These are phyloP conservation scores for Heliconius himera DNA, from an alignment of 1,140 invertebrate genomes.

Conservation along the genomic window DNA sequence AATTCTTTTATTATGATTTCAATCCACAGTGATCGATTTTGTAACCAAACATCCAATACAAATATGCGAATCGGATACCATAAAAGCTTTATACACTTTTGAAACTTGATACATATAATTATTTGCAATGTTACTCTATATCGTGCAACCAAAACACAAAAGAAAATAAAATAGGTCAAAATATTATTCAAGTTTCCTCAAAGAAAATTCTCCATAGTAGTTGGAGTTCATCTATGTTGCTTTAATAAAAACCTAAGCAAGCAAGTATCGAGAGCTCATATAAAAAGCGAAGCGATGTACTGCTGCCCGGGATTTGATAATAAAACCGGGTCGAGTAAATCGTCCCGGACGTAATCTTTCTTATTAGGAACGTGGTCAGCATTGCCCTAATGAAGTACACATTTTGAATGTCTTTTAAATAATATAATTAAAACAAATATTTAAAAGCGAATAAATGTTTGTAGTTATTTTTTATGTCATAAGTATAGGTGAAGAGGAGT, in stretches of 20 bases:
- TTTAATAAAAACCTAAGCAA: slow-evolving; percentile 14
- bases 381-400: background rate
- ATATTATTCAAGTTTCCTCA: background rate
- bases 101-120: background rate
- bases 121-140: background rate
- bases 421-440: background rate
- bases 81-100: background rate
- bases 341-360: slow-evolving; percentile 11
- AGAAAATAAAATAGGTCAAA: slow-evolving; percentile 8
- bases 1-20: background rate
- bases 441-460: background rate
- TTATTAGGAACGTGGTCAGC: background rate
- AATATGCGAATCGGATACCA: background rate
- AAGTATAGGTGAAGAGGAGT: too few species aligned
- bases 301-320: slow-evolving; percentile 13
- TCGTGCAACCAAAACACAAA: background rate
- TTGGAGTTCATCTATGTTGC: background rate
- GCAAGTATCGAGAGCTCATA: background rate
- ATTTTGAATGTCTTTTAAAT: slow-evolving; percentile 3
- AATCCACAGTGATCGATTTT: background rate
- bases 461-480: background rate
- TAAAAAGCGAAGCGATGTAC: slow-evolving; percentile 7
- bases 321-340: slow-evolving; percentile 11
- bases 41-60: background rate
- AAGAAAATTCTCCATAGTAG: slow-evolving; percentile 5